A percentile compares a stretch with the other conserved stretches of the same genome.
phyloP scores from a whole-genome alignment of 1,140 invertebrate genomes.

The Bombyx mandarina region DNA sequence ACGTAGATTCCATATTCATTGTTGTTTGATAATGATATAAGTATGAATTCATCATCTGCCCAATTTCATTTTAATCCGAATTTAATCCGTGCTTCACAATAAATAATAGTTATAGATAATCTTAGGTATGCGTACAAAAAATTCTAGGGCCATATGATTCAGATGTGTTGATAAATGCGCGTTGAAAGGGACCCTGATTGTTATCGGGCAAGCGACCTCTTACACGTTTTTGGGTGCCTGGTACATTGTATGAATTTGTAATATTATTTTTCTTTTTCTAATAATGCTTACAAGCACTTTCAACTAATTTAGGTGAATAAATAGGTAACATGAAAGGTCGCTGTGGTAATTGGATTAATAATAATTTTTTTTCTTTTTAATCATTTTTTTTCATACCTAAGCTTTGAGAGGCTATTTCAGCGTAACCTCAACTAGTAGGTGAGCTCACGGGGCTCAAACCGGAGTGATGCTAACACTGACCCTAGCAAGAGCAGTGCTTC shows the following conservation, averaged over 20 bases:
- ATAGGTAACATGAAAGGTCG: too few relatives aligned
- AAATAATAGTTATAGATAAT: constrained; percentile 44
- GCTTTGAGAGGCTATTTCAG: too few relatives aligned
- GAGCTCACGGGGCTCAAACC: too few relatives aligned
- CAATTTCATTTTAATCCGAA: constrained; percentile 46
- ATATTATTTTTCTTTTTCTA: constrained; percentile 16
- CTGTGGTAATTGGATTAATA: too few relatives aligned
- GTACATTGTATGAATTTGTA: constrained; percentile 58
- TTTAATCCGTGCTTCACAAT: constrained; percentile 27
- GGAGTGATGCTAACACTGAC: too few relatives aligned
- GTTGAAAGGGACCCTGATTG: constrained; percentile 56
- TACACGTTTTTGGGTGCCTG: constrained; percentile 56
- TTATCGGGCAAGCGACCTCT: constrained; percentile 40
- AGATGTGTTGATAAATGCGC: constrained; percentile 41
- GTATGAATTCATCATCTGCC: constrained; percentile 20
- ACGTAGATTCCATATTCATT: too few relatives aligned
- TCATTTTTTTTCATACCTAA: too few relatives aligned
- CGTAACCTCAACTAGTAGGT: too few relatives aligned
- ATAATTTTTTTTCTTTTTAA: too few relatives aligned
- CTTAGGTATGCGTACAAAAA: constrained; percentile 37
- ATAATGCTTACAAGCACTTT: constrained; percentile 1
- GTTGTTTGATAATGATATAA: too few relatives aligned
- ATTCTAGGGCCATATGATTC: constrained; percentile 27
- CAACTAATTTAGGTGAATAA: neutral
- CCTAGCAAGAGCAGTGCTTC: too few relatives aligned